Base-by-base conservation (phyloP, 2,113 vertebrate species). In the Romanogobio albipinnatus region DNA sequence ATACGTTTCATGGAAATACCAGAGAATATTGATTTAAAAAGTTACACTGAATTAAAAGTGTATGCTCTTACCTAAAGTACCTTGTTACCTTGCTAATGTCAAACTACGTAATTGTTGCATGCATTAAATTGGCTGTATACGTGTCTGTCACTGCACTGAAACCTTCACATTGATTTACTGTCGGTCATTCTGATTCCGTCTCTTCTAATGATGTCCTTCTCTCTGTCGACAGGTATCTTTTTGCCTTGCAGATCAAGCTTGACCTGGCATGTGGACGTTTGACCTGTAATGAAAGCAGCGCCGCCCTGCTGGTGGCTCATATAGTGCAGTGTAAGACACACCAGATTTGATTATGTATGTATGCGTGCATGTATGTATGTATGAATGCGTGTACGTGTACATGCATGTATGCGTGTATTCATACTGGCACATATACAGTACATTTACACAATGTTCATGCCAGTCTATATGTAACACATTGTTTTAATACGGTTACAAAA, bases 171-270 rank as follows among this genome's bases (percentile, higher is more conserved):
- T 66, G 43, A 22, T 79, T 24, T 9, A 15, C 22, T 53, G 9
- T 86, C 29, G 17, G 13, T 79, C 19, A 29, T 43, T 64, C n/a
- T 62, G 29, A 29, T 45, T 47, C n/a, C 0, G 36, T 24, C 10
- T 61, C 3, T 79, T 6, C 51, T n/a, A 39, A 77, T 58, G 15
- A 33, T 17, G 5, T 26, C 24, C 39, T 56, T 3, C 82, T 74
- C 49, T 84, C 88, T 62, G 29, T 68, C 89, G 87, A 10, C 93
- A 99, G 98, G 96, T 99, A 99, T 93, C 95, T 99, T 87, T 99
- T 99, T 92, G 97, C 98, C 43, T 95, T 99, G 83, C 98, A 99
- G 91, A 96, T 99, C 90, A 99, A 97, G 92, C 97, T 98, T 91
- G 98, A 99, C 89, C 87, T 99, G 91, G 96, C 95, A 78, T 94